Percentiles rank a stretch among this genome's conserved stretches.
Conservation (phyloP, 2,113 vertebrate genomes). For the Tachysurus fulvidraco region DNA sequence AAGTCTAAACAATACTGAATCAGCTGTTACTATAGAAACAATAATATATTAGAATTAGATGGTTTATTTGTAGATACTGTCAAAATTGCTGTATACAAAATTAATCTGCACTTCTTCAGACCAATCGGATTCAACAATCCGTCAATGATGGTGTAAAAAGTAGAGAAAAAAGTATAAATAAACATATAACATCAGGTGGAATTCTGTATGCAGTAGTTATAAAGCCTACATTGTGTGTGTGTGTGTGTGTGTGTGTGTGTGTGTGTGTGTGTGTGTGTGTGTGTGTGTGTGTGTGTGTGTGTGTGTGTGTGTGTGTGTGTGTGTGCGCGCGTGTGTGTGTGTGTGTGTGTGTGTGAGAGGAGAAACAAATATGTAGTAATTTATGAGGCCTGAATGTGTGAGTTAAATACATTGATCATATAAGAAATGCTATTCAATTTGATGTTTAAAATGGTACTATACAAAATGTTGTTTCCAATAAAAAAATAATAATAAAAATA, state of each 20-base stretch:
- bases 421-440: conserved; percentile 1
- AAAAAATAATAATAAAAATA: conserved; percentile 2
- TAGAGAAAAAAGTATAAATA: neutral
- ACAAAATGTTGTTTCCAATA: conserved; percentile 20
- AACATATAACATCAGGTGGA: neutral
- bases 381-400: neutral
- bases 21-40: neutral
- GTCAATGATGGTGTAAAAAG: neutral
- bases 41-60: neutral
- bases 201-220: neutral
- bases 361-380: neutral
- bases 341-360: neutral
- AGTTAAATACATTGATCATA: conserved; percentile 31
- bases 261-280: neutral
- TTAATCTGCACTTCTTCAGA: neutral
- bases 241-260: neutral
- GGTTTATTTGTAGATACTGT: neutral
- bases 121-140: neutral
- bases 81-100: neutral
- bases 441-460: too few species aligned
- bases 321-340: conserved; percentile 5
- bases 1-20: neutral
- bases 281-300: neutral
- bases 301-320: neutral
- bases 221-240: neutral